phyloP scores from a whole-genome alignment of 2,888 invertebrate genomes.

The Deladenus siricidicola region DNA sequence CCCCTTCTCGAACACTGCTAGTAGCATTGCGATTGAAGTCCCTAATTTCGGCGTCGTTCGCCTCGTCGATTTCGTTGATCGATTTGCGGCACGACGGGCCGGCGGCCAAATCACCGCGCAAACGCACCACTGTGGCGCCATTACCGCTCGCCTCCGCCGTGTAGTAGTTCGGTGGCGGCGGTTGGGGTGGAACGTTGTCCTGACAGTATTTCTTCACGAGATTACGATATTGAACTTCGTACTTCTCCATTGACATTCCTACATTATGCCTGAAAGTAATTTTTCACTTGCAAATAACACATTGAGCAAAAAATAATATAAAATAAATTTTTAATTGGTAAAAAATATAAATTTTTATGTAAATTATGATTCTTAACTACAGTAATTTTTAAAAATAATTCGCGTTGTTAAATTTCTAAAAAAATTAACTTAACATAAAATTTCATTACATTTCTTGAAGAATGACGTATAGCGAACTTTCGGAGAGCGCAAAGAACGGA shows the following conservation, averaged over 20 bases:
- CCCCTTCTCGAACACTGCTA: neutral
- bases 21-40: neutral
- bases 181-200: neutral
- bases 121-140: neutral
- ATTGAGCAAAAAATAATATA: neutral
- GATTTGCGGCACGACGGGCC: too few species aligned
- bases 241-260: conserved; percentile 93
- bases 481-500: conserved; percentile 61
- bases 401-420: conserved; percentile 19
- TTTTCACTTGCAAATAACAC: too few species aligned
- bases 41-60: neutral
- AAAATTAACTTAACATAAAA: neutral
- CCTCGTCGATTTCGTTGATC: neutral
- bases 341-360: neutral
- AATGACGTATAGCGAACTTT: conserved; percentile 60
- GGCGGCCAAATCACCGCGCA: conserved; percentile 2
- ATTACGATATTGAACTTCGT: conserved; percentile 88
- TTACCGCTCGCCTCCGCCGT: neutral
- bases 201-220: conserved; percentile 16
- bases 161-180: neutral
- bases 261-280: conserved; percentile 69
- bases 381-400: conserved; percentile 8
- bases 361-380: too few species aligned
- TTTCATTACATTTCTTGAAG: conserved; percentile 57
- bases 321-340: neutral